phyloP scores from a whole-genome alignment of 2,797 vertebrate species.

The Sandelia bainsii region DNA sequence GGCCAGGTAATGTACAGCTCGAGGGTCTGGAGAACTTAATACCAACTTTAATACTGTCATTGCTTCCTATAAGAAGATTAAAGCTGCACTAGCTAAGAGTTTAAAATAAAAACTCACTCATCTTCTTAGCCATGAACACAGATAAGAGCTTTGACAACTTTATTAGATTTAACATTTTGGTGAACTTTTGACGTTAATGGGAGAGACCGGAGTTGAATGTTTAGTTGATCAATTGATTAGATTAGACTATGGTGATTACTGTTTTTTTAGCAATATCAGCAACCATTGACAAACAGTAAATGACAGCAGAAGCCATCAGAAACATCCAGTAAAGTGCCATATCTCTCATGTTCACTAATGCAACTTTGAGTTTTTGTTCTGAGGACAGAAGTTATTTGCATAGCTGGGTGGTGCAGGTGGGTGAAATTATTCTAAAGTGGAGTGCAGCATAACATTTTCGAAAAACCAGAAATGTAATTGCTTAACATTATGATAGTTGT shows the following conservation, averaged over 20 bases:
- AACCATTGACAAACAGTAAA: not conserved
- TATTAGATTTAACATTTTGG: too few relatives aligned
- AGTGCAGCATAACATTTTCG: constrained; percentile 2
- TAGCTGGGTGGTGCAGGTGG: not conserved
- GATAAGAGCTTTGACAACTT: too few relatives aligned
- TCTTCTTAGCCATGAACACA: not conserved
- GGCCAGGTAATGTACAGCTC: constrained; percentile 85
- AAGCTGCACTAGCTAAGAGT: not conserved
- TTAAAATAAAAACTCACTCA: not conserved
- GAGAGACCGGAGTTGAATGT: not conserved
- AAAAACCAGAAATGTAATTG: constrained; percentile 9
- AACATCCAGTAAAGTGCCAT: not conserved
- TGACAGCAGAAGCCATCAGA: too few relatives aligned
- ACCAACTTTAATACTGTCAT: not conserved
- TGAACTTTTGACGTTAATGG: too few relatives aligned
- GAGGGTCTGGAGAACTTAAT: fast-evolving
- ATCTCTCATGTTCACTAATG: not conserved
- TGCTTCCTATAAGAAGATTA: not conserved
- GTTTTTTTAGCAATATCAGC: not conserved
- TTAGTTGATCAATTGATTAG: not conserved
- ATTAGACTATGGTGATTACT: not conserved
- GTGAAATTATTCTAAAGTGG: not conserved
- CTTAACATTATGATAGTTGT: constrained; percentile 17
- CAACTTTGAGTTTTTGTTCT: not conserved
- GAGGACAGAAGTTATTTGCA: not conserved